phyloP scores from a whole-genome alignment of 2,797 vertebrate species.

The Pygocentrus nattereri region DNA sequence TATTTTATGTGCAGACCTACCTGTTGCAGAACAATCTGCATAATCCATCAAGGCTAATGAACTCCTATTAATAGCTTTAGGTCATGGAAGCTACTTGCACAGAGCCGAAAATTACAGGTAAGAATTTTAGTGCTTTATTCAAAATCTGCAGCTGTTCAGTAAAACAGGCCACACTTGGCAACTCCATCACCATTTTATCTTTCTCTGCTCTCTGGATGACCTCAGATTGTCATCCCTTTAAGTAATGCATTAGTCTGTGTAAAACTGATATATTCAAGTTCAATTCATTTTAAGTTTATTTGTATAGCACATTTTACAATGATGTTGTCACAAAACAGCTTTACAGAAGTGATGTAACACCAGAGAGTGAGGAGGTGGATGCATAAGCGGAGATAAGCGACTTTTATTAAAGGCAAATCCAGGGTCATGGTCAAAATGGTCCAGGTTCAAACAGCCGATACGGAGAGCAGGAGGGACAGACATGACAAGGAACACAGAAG shows the following conservation, averaged over 20 bases:
- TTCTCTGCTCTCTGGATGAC: background rate
- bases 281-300: too few relatives aligned
- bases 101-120: background rate
- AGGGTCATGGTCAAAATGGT: too few relatives aligned
- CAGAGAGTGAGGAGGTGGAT: too few relatives aligned
- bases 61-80: background rate
- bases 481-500: too few relatives aligned
- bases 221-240: background rate
- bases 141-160: background rate
- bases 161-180: background rate
- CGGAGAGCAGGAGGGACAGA: too few relatives aligned
- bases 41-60: background rate
- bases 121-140: background rate
- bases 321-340: too few relatives aligned
- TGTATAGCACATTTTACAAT: too few relatives aligned
- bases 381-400: too few relatives aligned
- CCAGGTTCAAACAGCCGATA: too few relatives aligned
- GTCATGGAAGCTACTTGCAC: background rate
- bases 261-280: too few relatives aligned
- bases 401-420: too few relatives aligned
- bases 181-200: background rate
- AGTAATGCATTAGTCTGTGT: background rate
- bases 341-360: too few relatives aligned
- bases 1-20: background rate
- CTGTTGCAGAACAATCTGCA: background rate